Evolutionary conservation across 1,140 invertebrate genomes (phyloP).

Genomic region (Monomorium pharaonis): DNA sequence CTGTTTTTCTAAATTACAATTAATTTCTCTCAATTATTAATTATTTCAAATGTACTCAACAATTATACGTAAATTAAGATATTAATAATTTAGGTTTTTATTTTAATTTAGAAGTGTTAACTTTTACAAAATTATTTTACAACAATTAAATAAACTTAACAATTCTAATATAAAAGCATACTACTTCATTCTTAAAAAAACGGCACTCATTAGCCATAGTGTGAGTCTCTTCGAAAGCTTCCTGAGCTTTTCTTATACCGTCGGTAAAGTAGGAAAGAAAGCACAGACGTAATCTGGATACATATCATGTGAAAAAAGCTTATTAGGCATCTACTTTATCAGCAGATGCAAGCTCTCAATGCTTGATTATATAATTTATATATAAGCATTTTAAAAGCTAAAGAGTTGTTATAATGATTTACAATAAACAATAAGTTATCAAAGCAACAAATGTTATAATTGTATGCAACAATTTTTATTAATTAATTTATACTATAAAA

Average conservation of each 20-base stretch:
- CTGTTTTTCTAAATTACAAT: neutral
- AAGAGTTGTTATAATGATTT: neutral
- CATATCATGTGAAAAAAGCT: constrained; percentile 23
- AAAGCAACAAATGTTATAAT: neutral
- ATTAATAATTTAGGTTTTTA: neutral
- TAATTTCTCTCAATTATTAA: neutral
- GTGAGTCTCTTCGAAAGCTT: neutral
- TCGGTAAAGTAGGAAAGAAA: constrained; percentile 65
- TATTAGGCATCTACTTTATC: constrained; percentile 54
- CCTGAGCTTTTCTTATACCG: neutral
- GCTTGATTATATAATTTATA: neutral
- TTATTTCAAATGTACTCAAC: neutral
- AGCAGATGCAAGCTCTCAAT: constrained; percentile 9
- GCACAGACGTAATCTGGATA: neutral
- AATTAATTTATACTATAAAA: neutral
- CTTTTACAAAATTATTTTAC: neutral
- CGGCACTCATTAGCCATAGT: constrained; percentile 15
- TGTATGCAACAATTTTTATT: neutral
- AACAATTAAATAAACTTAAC: neutral
- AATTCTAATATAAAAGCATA: neutral
- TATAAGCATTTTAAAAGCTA: neutral
- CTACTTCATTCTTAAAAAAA: constrained; percentile 7
- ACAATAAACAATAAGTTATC: constrained; percentile 32
- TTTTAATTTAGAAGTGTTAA: neutral
- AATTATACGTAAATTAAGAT: neutral